Base-by-base conservation (phyloP, 2,888 invertebrate genomes). In the Teleiodes luculella region DNA sequence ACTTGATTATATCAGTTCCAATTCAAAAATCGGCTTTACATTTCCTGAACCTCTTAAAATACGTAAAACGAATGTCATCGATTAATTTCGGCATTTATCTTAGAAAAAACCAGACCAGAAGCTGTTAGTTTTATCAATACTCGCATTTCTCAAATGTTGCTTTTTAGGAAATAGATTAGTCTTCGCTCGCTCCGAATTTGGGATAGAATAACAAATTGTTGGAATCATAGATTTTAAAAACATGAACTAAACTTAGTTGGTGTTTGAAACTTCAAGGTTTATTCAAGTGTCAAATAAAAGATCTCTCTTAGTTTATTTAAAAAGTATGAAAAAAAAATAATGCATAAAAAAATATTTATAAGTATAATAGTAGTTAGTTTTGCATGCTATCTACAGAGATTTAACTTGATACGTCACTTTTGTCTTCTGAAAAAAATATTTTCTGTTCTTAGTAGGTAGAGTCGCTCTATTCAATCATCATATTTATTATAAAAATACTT, bases 31-130 rank as follows among this genome's bases (percentile, higher is more conserved):
- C 11, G 16, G 11, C 18, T 41, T 2, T 4, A 24, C 13, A 24
- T 28, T 28, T 41, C 18, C 3, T n/a, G 20, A n/a, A 10, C 24
- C 20, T 28, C 28, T 13, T n/a, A 43, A 28, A 41, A 41, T 41
- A 41, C 39, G 16, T 41, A 20, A 35, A 35, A 18, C 20, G 28
- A 49, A 37, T 37, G 37, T 24, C 11, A 8, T 20, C 48, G 16
- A 49, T 49, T 37, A 37, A 49, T 49, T 37, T 49, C 28, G 37
- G 24, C 16, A n/a, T 37, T 37, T 49, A 49, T 49, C 49, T 37
- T 24, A 37, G 20, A 49, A 49, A 35, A 49, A 7, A 37, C 28
- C 49, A 20, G 49, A 28, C 13, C 49, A 37, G 49, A 49, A 49
- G 49, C 49, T n/a, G 37, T 37, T 49, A 33, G 3, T 18, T 48